A percentile compares a stretch with the other conserved stretches of the same genome.
Conservation (phyloP, 2,888 invertebrate genomes). For the Ptilodon capucinus region DNA sequence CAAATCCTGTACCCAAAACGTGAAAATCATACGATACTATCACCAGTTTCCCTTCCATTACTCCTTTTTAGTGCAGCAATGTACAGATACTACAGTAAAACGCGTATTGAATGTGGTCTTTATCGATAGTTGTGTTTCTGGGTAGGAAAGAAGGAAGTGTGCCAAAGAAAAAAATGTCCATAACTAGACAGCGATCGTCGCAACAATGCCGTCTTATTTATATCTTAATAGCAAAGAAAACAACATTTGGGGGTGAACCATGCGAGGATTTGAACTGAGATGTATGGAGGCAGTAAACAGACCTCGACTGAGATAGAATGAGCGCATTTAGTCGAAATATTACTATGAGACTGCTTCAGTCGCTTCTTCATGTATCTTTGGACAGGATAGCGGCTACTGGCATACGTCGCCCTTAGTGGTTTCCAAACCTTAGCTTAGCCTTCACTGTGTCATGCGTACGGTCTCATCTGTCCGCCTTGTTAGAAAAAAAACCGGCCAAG, state of each 20-base stretch:
- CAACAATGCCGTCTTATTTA: slow-evolving; percentile 53
- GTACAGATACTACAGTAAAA: slow-evolving; percentile 4
- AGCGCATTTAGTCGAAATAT: neutral
- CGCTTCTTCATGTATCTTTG: too few species aligned
- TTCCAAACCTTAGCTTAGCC: too few species aligned
- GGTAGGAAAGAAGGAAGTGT: slow-evolving; percentile 28
- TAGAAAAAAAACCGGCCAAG: too few species aligned
- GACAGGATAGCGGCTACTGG: too few species aligned
- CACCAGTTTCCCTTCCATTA: slow-evolving; percentile 19
- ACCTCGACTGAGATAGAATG: neutral
- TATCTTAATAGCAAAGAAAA: slow-evolving; percentile 58
- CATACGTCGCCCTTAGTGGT: too few species aligned
- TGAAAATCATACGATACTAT: neutral
- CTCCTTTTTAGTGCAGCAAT: slow-evolving; percentile 8
- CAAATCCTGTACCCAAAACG: slow-evolving; percentile 18
- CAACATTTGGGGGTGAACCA: slow-evolving; percentile 37
- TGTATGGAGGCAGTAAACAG: slow-evolving; percentile 12
- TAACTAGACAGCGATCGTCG: slow-evolving; percentile 43
- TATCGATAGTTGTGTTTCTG: slow-evolving; percentile 10
- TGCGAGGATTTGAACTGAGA: slow-evolving; percentile 29
- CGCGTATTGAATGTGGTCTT: slow-evolving; percentile 17
- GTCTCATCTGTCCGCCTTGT: too few species aligned
- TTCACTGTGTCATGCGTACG: too few species aligned
- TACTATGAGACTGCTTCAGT: neutral
- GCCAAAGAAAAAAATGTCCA: slow-evolving; percentile 43